Evolutionary conservation across 2,113 vertebrate species (phyloP), one percentile per base, ranked within the genome.

Genomic region (Hucho hucho): DNA sequence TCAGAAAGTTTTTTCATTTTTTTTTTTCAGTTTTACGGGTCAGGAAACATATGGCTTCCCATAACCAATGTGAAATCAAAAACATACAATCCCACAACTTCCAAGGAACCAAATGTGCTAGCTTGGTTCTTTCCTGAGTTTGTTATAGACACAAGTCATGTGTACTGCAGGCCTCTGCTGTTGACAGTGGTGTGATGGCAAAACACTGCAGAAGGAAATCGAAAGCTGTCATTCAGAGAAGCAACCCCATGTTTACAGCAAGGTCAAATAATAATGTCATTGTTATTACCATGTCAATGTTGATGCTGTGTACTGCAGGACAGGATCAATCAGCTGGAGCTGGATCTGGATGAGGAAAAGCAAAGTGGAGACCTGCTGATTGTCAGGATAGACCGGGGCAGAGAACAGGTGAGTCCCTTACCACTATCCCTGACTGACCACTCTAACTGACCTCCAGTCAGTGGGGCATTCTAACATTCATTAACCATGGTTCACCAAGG

Each of bases 281-380:
- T 22, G n/a, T 16, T n/a, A 32, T 26, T 76, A 79, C 74, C 2
- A 7, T 66, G 74, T 32, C 20, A 43, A 53, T 73, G 67, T 72
- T 76, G 66, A 74, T 16, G 1, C 28, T 71, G 72, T 76, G 49
- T 72, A 81, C 58, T 78, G 3, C 85, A 99, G 98, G 96, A 97
- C 79, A 95, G 96, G 83, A 66, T 98, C 47, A 86, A 87, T 80
- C 95, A 98, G 75, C 84, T 98, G 86, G 95, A 98, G 90, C 43
- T 96, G 77, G 95, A 98, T 81, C 92, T 99, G 68, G 96, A 97
- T 18, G 98, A 99, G 87, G 98, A 99, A 86, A 95, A 94, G 86
- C 95, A 90, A 69, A 97, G 92, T 70, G 96, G 96, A 0, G 98
- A 98, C 81, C 88, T 96, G 85, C 89, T 99, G 83, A 95, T 96